A percentile compares a stretch with the other conserved stretches of the same genome.
These are phyloP conservation scores for Girardia tigrina DNA, from an alignment of 2,888 invertebrate species.

Conservation along the genomic window DNA sequence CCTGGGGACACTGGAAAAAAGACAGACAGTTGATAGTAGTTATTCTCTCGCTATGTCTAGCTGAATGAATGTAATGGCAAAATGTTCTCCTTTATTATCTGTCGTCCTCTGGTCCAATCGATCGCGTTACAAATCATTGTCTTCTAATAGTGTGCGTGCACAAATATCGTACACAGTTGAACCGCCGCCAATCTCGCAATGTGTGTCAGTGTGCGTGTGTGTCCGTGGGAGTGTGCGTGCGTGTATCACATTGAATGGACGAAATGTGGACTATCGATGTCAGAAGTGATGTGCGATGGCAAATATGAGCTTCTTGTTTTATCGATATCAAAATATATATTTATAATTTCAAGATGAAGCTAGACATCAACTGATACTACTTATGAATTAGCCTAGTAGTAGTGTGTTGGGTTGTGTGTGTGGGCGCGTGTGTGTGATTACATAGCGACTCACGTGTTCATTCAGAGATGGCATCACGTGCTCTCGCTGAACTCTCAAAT, in stretches of 20 bases:
- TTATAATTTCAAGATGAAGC: not conserved
- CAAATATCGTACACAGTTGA: not conserved
- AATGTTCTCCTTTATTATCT: not conserved
- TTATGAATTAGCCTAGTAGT: slow-evolving; percentile 19
- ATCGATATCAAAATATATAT: no score
- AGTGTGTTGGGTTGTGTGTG: not conserved
- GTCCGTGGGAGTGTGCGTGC: not conserved
- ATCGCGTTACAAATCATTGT: not conserved
- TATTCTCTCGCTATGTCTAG: slow-evolving; percentile 20
- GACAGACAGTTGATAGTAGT: slow-evolving; percentile 20
- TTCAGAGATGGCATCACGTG: not conserved
- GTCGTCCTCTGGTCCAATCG: not conserved
- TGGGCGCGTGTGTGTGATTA: no score
- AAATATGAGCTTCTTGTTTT: not conserved
- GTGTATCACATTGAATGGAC: not conserved
- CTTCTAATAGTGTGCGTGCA: not conserved
- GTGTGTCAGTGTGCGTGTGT: not conserved
- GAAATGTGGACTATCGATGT: not conserved
- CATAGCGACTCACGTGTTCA: not conserved
- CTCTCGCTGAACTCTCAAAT: slow-evolving; percentile 6
- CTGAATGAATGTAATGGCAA: not conserved
- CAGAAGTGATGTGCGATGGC: not conserved
- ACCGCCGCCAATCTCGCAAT: not conserved
- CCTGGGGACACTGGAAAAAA: slow-evolving; percentile 23
- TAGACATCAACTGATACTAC: slow-evolving; percentile 20